A percentile compares a stretch with the other conserved stretches of the same genome.
These are phyloP conservation scores for Tupaia tana DNA, from an alignment of 2,113 vertebrate genomes.

Conservation along the genomic window DNA sequence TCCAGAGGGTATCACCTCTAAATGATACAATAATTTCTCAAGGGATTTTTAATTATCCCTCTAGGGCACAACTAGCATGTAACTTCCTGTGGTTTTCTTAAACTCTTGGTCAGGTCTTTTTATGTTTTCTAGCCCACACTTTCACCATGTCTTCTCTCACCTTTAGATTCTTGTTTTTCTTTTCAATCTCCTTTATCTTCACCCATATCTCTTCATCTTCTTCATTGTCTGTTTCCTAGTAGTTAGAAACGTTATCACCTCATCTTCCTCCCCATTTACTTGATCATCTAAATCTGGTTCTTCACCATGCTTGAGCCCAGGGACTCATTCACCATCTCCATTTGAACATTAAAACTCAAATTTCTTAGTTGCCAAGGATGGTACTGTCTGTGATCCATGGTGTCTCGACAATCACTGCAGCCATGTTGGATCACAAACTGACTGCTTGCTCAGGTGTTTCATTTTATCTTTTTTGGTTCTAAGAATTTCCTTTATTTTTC, in stretches of 20 bases:
- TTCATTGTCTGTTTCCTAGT: not conserved
- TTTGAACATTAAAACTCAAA: not conserved
- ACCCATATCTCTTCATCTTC: not conserved
- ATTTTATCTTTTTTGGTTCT: constrained; percentile 12
- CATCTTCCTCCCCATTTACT: not conserved
- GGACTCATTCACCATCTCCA: not conserved
- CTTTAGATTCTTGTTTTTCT: not conserved
- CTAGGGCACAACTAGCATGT: not conserved
- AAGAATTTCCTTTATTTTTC: constrained; percentile 11
- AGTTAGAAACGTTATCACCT: not conserved
- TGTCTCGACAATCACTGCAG: not conserved
- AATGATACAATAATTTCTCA: not conserved
- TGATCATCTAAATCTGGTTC: not conserved
- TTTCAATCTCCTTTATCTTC: not conserved
- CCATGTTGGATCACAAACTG: not conserved
- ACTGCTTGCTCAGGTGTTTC: not conserved
- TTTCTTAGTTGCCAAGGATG: not conserved
- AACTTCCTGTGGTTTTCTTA: not conserved
- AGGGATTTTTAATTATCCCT: not conserved
- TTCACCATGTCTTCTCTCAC: not conserved
- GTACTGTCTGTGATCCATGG: not conserved
- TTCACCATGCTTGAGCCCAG: not conserved
- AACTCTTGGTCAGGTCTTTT: not conserved
- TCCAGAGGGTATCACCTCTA: not conserved
- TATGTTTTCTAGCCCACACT: not conserved